Percentiles rank a stretch among this genome's conserved stretches.
Conservation (phyloP, 2,888 invertebrate genomes). For the Dastarcus helophoroides region DNA sequence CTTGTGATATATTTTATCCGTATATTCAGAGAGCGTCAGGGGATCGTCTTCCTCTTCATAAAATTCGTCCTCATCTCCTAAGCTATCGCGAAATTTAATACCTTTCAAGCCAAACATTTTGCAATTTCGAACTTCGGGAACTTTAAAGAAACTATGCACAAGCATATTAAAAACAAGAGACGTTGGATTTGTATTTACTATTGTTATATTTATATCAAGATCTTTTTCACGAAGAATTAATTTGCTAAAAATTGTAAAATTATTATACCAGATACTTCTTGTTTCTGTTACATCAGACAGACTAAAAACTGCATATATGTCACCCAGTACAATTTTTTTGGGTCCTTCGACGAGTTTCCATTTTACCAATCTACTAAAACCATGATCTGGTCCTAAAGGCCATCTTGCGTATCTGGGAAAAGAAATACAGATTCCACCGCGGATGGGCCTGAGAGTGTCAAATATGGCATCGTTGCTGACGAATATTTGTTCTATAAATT, state of each 20-base stretch:
- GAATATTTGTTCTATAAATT: constrained; percentile 19
- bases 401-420: constrained; percentile 18
- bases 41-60: no score
- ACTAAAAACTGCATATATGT: constrained; percentile 13
- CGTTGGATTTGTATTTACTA: constrained; percentile 6
- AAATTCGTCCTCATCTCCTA: no score
- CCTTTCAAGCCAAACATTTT: constrained; percentile 5
- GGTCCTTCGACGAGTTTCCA: constrained; percentile 18
- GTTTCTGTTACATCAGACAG: constrained; percentile 10
- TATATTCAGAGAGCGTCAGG: no score
- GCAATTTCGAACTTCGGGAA: constrained; percentile 7
- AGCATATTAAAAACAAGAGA: constrained; percentile 10
- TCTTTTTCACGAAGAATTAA: constrained; percentile 11
- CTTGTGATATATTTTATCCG: no score
- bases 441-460: constrained; percentile 13
- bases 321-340: constrained; percentile 9
- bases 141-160: constrained; percentile 6
- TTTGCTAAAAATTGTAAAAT: constrained; percentile 13
- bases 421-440: constrained; percentile 18
- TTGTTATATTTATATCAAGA: constrained; percentile 5
- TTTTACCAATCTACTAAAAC: constrained; percentile 16
- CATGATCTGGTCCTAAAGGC: constrained; percentile 18
- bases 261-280: constrained; percentile 15
- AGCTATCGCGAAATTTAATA: no score
- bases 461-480: constrained; percentile 13